Evolutionary conservation across 2,888 invertebrate genomes (phyloP).

Genomic region (Drosophila hamatofila): DNA sequence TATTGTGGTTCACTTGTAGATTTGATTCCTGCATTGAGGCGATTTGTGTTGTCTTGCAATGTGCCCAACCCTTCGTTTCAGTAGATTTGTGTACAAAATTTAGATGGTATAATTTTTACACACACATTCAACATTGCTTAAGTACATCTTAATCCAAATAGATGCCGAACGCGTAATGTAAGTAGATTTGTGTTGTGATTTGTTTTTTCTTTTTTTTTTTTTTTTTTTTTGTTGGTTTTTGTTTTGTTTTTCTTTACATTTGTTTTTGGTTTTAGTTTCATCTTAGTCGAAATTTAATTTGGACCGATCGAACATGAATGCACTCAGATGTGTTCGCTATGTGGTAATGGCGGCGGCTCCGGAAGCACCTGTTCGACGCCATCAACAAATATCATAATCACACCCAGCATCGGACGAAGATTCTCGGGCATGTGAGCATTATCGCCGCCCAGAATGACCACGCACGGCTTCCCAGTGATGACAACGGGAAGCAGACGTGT

Average conservation of each 20-base stretch:
- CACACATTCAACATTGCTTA: not conserved
- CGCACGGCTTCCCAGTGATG: conserved; percentile 48
- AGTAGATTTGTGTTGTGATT: not conserved
- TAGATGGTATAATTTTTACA: conserved; percentile 11
- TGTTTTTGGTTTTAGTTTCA: not conserved
- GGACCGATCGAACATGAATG: conserved; percentile 33
- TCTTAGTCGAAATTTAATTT: conserved; percentile 24
- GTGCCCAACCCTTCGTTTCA: not conserved
- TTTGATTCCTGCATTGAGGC: conserved; percentile 5
- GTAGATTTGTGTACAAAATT: conserved; percentile 9
- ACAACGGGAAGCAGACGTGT: conserved; percentile 40
- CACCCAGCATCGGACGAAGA: conserved; percentile 45
- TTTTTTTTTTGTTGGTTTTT: not conserved
- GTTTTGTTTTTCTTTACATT: not conserved
- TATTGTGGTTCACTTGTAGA: conserved; percentile 17
- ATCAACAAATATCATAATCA: conserved; percentile 61
- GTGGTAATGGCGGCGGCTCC: conserved; percentile 29
- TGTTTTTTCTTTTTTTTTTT: not conserved
- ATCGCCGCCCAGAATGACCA: conserved; percentile 50
- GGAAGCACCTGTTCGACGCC: conserved; percentile 50
- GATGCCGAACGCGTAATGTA: conserved; percentile 5
- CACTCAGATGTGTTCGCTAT: conserved; percentile 31
- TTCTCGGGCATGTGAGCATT: conserved; percentile 61
- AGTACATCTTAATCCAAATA: not conserved
- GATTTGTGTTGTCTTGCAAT: not conserved